Evolutionary conservation across 2,888 invertebrate species (phyloP).

Genomic region (Lepidonotus clava): DNA sequence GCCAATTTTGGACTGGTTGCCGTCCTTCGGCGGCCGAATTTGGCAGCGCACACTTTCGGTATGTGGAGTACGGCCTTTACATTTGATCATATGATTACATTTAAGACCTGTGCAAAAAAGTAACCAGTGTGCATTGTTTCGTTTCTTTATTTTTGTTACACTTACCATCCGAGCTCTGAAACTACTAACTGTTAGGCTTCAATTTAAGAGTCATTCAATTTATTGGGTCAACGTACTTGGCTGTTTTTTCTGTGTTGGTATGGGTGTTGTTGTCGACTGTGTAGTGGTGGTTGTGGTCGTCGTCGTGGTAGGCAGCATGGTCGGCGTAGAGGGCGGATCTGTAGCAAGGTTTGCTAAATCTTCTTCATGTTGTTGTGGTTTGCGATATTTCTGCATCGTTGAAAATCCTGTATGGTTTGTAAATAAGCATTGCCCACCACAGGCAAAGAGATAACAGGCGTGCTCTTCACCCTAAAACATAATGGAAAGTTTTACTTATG

Average conservation of each 20-base stretch:
- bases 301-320: slow-evolving; percentile 46
- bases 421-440: slow-evolving; percentile 57
- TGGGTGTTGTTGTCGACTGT: background rate
- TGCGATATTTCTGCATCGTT: slow-evolving; percentile 28
- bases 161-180: too few species aligned
- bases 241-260: background rate
- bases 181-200: too few species aligned
- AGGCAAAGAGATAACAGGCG: slow-evolving; percentile 61
- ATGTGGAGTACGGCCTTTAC: too few species aligned
- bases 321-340: slow-evolving; percentile 18
- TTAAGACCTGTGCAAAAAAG: too few species aligned
- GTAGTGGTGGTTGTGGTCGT: background rate
- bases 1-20: too few species aligned
- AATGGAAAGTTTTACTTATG: too few species aligned
- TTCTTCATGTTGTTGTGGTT: slow-evolving; percentile 49
- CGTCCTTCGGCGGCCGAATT: too few species aligned
- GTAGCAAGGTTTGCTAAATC: slow-evolving; percentile 55
- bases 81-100: too few species aligned
- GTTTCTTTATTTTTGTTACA: too few species aligned
- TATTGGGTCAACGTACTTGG: slow-evolving; percentile 7
- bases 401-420: slow-evolving; percentile 59
- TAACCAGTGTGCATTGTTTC: too few species aligned
- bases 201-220: too few species aligned
- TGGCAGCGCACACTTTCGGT: too few species aligned
- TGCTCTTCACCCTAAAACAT: slow-evolving; percentile 54